Evolutionary conservation across 1,140 invertebrate genomes (phyloP).

Genomic region (Drosophila sturtevanti): DNA sequence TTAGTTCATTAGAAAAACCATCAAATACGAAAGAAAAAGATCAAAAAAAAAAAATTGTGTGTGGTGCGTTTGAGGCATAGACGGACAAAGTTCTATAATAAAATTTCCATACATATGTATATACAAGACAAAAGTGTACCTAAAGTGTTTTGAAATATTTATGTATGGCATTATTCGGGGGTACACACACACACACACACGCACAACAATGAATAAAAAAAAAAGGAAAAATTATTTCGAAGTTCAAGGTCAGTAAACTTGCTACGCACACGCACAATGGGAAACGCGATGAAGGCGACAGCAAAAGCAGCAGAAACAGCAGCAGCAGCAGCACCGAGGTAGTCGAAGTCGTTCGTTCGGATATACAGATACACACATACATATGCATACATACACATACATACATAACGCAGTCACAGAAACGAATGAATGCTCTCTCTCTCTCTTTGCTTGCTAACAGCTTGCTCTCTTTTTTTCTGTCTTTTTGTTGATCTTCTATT

Average conservation of each 20-base stretch:
- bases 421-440: slow-evolving; percentile 1
- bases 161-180: not conserved
- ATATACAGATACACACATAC: slow-evolving; percentile 1
- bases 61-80: slow-evolving; percentile 5
- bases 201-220: slow-evolving; percentile 24
- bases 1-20: slow-evolving; percentile 54
- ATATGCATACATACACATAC: not conserved
- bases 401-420: slow-evolving; percentile 9
- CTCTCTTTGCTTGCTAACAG: not conserved
- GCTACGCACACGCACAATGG: slow-evolving; percentile 79
- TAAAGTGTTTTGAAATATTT: slow-evolving; percentile 24
- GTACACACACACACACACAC: slow-evolving; percentile 17
- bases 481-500: slow-evolving; percentile 17
- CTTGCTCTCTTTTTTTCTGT: slow-evolving; percentile 7
- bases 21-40: slow-evolving; percentile 16
- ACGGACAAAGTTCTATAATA: slow-evolving; percentile 40
- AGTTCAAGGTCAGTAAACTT: slow-evolving; percentile 82
- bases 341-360: slow-evolving; percentile 11
- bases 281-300: slow-evolving; percentile 24
- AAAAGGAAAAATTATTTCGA: slow-evolving; percentile 69
- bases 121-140: slow-evolving; percentile 15
- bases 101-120: slow-evolving; percentile 22
- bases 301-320: slow-evolving; percentile 23
- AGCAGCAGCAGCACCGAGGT: slow-evolving; percentile 32
- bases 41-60: slow-evolving; percentile 29